Evolutionary conservation across 2,888 invertebrate genomes (phyloP).

Genomic region (Sipha maydis): DNA sequence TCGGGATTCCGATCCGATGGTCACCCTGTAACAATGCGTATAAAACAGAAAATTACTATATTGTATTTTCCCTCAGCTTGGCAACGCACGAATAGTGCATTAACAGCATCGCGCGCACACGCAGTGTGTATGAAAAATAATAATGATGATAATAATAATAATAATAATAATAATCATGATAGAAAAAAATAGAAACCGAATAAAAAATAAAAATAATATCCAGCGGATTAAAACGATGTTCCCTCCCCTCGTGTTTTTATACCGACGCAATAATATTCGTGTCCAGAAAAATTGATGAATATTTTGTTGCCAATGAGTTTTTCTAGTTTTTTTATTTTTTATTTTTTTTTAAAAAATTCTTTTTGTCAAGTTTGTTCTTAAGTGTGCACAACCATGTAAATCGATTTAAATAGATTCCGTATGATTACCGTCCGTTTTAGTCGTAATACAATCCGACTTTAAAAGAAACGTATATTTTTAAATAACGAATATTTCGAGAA

Average conservation of each 20-base stretch:
- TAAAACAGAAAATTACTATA: slow-evolving; percentile 51
- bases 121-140: slow-evolving; percentile 35
- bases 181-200: not conserved
- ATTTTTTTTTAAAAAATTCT: too few species aligned
- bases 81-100: slow-evolving; percentile 56
- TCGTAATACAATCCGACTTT: not conserved
- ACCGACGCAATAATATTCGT: slow-evolving; percentile 2
- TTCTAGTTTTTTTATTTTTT: not conserved
- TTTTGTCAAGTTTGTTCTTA: not conserved
- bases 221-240: slow-evolving; percentile 22
- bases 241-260: not conserved
- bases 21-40: slow-evolving; percentile 50
- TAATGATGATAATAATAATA: slow-evolving; percentile 8
- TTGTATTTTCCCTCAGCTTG: slow-evolving; percentile 14
- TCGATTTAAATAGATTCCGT: slow-evolving; percentile 16
- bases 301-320: slow-evolving; percentile 5
- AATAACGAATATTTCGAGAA: not conserved
- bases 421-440: not conserved
- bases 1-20: slow-evolving; percentile 58
- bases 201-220: slow-evolving; percentile 27
- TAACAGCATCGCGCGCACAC: not conserved
- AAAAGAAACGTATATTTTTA: not conserved
- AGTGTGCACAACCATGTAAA: not conserved
- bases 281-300: slow-evolving; percentile 34
- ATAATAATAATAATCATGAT: not conserved